phyloP scores from a whole-genome alignment of 30 jellyfish, hydroid and myxozoan species.

The Nemopilema nomurai region DNA sequence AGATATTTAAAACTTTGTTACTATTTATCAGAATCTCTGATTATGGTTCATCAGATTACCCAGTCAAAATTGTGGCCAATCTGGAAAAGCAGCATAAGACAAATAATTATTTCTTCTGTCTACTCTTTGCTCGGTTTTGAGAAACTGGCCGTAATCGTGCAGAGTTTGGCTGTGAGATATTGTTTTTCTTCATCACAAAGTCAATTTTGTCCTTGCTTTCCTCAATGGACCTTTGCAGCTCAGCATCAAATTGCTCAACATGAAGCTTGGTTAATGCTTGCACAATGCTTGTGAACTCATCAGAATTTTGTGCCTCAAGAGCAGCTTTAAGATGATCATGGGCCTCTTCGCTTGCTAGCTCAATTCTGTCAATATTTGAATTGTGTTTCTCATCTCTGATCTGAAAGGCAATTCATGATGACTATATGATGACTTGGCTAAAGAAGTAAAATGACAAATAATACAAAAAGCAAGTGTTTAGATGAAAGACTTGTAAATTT shows the following conservation, averaged over 20 bases:
- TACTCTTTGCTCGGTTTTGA: conserved; percentile 34
- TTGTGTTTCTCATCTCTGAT: conserved; percentile 29
- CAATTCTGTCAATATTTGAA: conserved; percentile 19
- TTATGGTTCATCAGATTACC: no score
- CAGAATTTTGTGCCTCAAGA: neutral
- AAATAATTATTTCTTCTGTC: conserved; percentile 1
- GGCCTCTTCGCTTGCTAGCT: conserved; percentile 7
- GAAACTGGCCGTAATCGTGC: conserved; percentile 42
- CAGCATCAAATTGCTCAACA: conserved; percentile 47
- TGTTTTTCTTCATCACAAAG: conserved; percentile 21
- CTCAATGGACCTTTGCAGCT: conserved; percentile 37
- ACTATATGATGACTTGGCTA: neutral
- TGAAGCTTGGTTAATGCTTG: conserved; percentile 45
- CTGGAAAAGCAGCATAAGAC: no score
- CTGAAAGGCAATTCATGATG: neutral
- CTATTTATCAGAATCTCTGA: no score
- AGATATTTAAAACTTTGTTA: no score
- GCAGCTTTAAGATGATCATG: conserved; percentile 5
- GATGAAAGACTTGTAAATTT: no score
- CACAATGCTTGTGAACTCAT: conserved; percentile 21
- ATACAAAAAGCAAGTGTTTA: no score
- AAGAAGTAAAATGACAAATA: neutral
- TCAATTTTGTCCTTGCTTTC: conserved; percentile 50
- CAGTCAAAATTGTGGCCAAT: no score
- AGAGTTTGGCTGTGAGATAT: conserved; percentile 23